Percentiles rank a stretch among this genome's conserved stretches.
These are phyloP conservation scores for Acipenser ruthenus DNA, from an alignment of 2,797 vertebrate genomes.

Conservation along the genomic window DNA sequence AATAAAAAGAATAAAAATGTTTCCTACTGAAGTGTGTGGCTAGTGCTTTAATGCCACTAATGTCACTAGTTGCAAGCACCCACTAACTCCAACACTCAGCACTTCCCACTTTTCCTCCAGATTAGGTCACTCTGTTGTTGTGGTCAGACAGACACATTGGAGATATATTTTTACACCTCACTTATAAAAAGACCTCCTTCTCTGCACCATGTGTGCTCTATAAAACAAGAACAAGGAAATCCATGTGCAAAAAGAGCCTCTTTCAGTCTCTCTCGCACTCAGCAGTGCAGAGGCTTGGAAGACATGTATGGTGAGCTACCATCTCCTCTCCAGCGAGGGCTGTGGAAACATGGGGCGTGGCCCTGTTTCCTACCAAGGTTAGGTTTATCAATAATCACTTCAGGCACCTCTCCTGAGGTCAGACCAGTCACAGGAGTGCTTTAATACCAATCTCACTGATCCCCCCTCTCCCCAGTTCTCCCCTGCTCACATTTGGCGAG, in stretches of 20 bases:
- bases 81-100: neutral
- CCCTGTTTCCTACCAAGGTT: no score
- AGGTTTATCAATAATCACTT: no score
- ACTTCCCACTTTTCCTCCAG: neutral
- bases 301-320: no score
- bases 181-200: conserved; percentile 49
- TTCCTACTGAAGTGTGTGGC: neutral
- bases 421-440: no score
- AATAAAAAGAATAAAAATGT: neutral
- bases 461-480: conserved; percentile 43
- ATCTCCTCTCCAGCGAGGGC: no score
- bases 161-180: conserved; percentile 21
- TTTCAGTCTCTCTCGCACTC: conserved; percentile 2
- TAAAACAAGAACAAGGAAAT: conserved; percentile 46
- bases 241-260: conserved; percentile 36
- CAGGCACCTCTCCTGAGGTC: no score
- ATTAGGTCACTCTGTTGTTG: conserved; percentile 27
- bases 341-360: no score
- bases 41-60: neutral
- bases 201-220: conserved; percentile 52
- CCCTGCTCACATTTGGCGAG: conserved; percentile 56
- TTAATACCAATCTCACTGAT: no score
- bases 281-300: neutral
- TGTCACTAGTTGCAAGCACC: neutral
- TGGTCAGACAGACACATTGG: conserved; percentile 20